Evolutionary conservation across 2,888 invertebrate genomes (phyloP).

Genomic region (Psylliodes chrysocephalus): DNA sequence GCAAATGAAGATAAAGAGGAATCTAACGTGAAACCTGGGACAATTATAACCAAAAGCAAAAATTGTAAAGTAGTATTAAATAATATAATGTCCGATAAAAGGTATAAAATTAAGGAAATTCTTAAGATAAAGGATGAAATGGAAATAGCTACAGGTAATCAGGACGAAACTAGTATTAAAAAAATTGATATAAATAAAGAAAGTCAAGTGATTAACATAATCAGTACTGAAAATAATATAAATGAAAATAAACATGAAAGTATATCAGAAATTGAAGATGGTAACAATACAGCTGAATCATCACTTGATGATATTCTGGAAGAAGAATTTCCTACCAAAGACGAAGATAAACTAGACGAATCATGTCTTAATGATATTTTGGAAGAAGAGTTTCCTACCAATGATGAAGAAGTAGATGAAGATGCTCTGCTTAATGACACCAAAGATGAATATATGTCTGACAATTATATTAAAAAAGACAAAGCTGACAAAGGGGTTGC

Average conservation of each 20-base stretch:
- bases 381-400: constrained; percentile 9
- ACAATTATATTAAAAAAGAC: not conserved
- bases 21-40: constrained; percentile 15
- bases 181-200: too few relatives aligned
- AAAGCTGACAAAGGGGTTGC: not conserved
- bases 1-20: constrained; percentile 1
- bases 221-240: too few relatives aligned
- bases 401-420: constrained; percentile 17
- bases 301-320: constrained; percentile 6
- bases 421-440: not conserved
- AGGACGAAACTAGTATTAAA: not conserved
- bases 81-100: constrained; percentile 54
- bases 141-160: constrained; percentile 22
- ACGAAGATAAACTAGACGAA: constrained; percentile 15
- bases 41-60: constrained; percentile 45
- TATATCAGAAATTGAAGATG: too few relatives aligned
- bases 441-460: not conserved
- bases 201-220: not conserved
- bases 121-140: constrained; percentile 26
- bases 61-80: constrained; percentile 57
- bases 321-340: constrained; percentile 5
- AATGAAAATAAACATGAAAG: too few relatives aligned
- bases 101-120: constrained; percentile 42
- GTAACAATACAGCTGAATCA: not conserved
- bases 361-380: constrained; percentile 18